Base-by-base conservation (phyloP, 2,113 vertebrate genomes). In the Synchiropus splendidus region DNA sequence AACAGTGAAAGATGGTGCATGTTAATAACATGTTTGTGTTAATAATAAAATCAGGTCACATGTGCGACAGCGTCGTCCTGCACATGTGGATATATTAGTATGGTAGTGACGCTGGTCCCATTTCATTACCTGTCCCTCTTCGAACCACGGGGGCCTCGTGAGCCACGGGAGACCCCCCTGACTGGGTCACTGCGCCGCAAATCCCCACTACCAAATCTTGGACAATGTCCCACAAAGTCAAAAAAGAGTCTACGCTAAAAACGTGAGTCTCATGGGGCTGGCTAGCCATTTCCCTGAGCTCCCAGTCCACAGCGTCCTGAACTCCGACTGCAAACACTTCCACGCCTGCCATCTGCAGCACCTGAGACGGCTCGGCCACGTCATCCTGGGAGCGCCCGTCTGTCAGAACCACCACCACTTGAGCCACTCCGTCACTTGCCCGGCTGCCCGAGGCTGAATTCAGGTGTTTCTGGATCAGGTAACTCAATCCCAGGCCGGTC, bases 241-340 rank as follows among this genome's bases (percentile, higher is more conserved):
- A 79, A 54, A 87, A 84, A 73, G 90, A 86, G 67, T 89, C 85
- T 86, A 95, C 83, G 79, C 77, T 90, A 83, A 89, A 92, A 48
- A 88, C 55, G 39, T 90, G 86, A 49, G 2, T 61, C 54, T 82
- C 54, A 40, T 82, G 69, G 2, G 86, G 87, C 34, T 72, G 59
- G n/a, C 86, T 88, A 1, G 83, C 89, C 77, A 90, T 86, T 75
- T 89, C 86, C 74, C 75, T 87, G 36, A 94, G 67, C 16, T 88
- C 72, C 49, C 64, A 81, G 74, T 87, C 84, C 53, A 86, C 82
- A 1, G 89, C 79, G 13, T 89, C 86, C 82, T 88, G 83, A 61
- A 91, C 78, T 58, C 90, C 88, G 27, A 91, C 59, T 2, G 88
- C 88, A 67, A 90, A 91, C 63, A 90, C 63, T 44, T 87, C 72